Evolutionary conservation across 1,140 invertebrate species (phyloP).

Genomic region (Caerostris darwini): DNA sequence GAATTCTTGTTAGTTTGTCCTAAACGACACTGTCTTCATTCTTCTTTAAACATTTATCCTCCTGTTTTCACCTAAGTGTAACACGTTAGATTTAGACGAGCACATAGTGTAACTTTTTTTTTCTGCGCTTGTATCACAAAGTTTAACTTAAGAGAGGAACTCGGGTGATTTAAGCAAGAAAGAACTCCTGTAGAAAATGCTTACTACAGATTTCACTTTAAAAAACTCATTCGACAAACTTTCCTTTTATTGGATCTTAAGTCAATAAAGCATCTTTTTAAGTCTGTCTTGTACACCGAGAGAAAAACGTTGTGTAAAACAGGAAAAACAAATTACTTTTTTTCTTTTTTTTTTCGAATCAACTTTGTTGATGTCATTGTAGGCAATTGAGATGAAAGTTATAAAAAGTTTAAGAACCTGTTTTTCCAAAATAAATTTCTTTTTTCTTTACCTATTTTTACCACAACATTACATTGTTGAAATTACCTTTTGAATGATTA

Average conservation of each 20-base stretch:
- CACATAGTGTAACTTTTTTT: not conserved
- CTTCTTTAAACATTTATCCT: slow-evolving; percentile 49
- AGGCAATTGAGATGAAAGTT: too few species aligned
- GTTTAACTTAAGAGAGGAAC: not conserved
- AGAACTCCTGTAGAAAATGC: not conserved
- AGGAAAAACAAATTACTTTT: not conserved
- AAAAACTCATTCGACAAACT: not conserved
- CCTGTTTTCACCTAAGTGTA: not conserved
- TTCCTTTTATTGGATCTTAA: not conserved
- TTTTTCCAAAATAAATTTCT: too few species aligned
- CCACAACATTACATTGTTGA: too few species aligned
- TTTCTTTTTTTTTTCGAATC: not conserved
- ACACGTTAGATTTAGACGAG: not conserved
- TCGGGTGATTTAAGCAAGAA: not conserved
- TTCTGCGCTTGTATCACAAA: not conserved
- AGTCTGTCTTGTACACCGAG: not conserved
- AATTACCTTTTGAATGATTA: too few species aligned
- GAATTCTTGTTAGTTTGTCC: too few species aligned
- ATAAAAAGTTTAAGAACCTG: too few species aligned
- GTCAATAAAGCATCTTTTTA: slow-evolving; percentile 1
- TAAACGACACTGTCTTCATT: too few species aligned
- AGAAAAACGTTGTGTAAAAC: not conserved
- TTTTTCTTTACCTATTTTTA: too few species aligned
- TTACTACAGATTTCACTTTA: not conserved
- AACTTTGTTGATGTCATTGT: not conserved